phyloP scores from a whole-genome alignment of 2,113 vertebrate genomes.

The Polypterus bichir region DNA sequence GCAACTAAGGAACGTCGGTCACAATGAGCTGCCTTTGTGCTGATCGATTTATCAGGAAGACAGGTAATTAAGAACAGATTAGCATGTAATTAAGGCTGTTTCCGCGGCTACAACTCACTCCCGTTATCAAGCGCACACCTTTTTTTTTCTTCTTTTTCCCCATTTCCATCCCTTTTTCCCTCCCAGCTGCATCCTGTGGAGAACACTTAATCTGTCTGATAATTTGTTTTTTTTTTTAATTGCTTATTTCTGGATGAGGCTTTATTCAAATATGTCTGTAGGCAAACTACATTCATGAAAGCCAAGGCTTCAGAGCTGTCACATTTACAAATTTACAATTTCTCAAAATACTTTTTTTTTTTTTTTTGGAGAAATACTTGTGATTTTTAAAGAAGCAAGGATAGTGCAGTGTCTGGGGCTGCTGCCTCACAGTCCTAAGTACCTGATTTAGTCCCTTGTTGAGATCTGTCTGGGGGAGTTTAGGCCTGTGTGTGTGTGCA shows the following conservation, averaged over 20 bases:
- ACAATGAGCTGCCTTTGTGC: conserved; percentile 33
- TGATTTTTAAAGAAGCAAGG: too few species aligned
- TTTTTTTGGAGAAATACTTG: too few species aligned
- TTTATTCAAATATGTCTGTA: too few species aligned
- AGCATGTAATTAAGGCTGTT: conserved; percentile 27
- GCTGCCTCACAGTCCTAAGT: too few species aligned
- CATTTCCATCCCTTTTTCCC: not conserved
- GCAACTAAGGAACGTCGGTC: conserved; percentile 26
- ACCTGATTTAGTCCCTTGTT: too few species aligned
- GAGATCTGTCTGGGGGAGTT: too few species aligned
- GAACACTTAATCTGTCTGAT: not conserved
- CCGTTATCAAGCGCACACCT: not conserved
- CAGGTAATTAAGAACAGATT: conserved; percentile 36
- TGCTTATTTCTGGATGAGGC: not conserved
- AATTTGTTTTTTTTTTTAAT: not conserved
- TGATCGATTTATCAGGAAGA: conserved; percentile 31
- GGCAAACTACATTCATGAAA: too few species aligned
- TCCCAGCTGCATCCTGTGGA: not conserved
- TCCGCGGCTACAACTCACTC: conserved; percentile 6
- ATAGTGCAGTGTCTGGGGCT: too few species aligned
- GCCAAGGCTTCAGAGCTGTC: too few species aligned
- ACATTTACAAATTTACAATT: too few species aligned
- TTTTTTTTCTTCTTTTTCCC: not conserved
- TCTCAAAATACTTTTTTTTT: too few species aligned
- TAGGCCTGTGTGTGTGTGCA: too few species aligned